These are phyloP conservation scores for Pollachius pollachius DNA, from an alignment of 2,113 vertebrate genomes.

Conservation along the genomic window DNA sequence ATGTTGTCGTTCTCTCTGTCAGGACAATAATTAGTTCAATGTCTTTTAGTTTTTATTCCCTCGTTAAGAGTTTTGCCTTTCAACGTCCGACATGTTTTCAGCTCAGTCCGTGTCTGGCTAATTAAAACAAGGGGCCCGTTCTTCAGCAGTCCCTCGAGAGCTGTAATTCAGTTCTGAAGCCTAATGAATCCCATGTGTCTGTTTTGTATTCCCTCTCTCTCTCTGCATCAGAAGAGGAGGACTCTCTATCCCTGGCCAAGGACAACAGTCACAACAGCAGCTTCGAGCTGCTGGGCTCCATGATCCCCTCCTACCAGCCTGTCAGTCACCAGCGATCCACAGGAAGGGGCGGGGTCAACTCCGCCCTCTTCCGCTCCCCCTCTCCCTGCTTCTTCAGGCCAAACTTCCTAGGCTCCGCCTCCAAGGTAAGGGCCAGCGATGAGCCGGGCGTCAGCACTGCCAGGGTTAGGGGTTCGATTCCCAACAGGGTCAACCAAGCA, in stretches of 20 bases:
- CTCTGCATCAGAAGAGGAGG: slow-evolving; percentile 83
- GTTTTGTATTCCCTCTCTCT: background rate
- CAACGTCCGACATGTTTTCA: too few species aligned
- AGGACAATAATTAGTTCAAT: too few species aligned
- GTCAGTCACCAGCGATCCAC: slow-evolving; percentile 73
- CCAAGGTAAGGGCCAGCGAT: slow-evolving; percentile 78
- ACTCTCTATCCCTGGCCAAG: slow-evolving; percentile 81
- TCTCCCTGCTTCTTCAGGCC: slow-evolving; percentile 89
- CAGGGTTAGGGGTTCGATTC: too few species aligned
- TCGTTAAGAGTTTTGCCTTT: too few species aligned
- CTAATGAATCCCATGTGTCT: background rate
- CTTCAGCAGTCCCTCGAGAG: too few species aligned
- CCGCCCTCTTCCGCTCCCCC: slow-evolving; percentile 83
- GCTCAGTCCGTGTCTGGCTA: too few species aligned
- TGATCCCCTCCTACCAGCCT: slow-evolving; percentile 95
- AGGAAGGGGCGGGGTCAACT: slow-evolving; percentile 63
- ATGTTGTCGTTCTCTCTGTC: background rate
- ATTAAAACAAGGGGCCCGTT: too few species aligned
- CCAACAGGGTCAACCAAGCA: too few species aligned
- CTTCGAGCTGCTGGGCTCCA: slow-evolving; percentile 91
- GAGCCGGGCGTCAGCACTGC: too few species aligned
- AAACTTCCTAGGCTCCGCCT: slow-evolving; percentile 88
- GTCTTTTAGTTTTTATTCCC: too few species aligned
- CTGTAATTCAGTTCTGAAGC: too few species aligned
- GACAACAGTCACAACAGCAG: slow-evolving; percentile 97